Conservation (phyloP, 2,888 invertebrate genomes). For the Apoda limacodes region DNA sequence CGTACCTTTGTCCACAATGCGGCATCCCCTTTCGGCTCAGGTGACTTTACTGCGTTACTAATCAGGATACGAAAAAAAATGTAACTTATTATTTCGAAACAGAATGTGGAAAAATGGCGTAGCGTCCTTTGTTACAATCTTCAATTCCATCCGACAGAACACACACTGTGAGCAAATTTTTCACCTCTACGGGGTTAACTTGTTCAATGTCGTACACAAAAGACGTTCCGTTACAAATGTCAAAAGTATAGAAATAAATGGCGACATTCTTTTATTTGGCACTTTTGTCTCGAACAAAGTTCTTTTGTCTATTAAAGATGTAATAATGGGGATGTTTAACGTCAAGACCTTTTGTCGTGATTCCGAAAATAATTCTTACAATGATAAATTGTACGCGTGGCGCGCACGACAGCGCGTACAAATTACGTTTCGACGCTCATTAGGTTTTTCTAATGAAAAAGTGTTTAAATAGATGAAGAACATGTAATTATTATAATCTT, state of each 20-base stretch:
- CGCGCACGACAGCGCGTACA: conserved; percentile 37
- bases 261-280: conserved; percentile 58
- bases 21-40: conserved; percentile 56
- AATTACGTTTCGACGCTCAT: too few relatives aligned
- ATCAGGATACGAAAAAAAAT: conserved; percentile 34
- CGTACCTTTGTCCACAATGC: conserved; percentile 49
- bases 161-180: conserved; percentile 57
- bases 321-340: conserved; percentile 66
- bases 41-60: conserved; percentile 61
- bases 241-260: conserved; percentile 62
- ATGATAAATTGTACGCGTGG: conserved; percentile 57
- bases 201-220: conserved; percentile 37
- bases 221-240: conserved; percentile 59
- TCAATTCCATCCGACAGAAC: conserved; percentile 30
- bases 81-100: conserved; percentile 42
- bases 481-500: too few relatives aligned
- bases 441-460: too few relatives aligned
- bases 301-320: conserved; percentile 59
- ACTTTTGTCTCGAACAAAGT: conserved; percentile 56
- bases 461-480: too few relatives aligned
- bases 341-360: conserved; percentile 56
- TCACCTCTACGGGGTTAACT: conserved; percentile 43
- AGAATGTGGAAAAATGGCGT: conserved; percentile 34
- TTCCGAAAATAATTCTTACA: conserved; percentile 41
- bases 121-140: conserved; percentile 32